Evolutionary conservation across 2,797 vertebrate species (phyloP), one percentile per base, ranked within the genome.

Genomic region (Oreochromis grahami): DNA sequence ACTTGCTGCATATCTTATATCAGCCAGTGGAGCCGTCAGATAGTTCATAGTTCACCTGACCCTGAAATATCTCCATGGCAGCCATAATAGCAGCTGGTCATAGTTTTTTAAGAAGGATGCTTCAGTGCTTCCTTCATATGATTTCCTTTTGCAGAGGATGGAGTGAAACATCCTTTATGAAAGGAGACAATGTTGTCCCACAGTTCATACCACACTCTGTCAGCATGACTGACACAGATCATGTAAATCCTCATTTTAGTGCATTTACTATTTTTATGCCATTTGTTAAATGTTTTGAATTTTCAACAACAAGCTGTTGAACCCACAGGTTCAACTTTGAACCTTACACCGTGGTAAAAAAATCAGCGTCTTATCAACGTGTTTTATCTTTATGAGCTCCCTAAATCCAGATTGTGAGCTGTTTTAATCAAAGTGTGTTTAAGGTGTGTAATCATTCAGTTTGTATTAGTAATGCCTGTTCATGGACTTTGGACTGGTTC

Each of bases 231-330:
- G 10, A 53, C 21, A 24, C 60, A 12, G 0, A 26, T 45, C 12
- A 4, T 43, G 36, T 9, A 41, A 41, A 65, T 65, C 7, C n/a
- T 65, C n/a, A 65, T 41, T 65, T 21, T 65, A 21, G 60, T 21
- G 19, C 0, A 8, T 65, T 63, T 0, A 4, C 0, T 14, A 24
- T 65, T 41, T 21, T 41, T 68, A 68, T 68, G 36, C 12, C 60
- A 0, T 5, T 41, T 65, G 60, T 38, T 65, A 0, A 63, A 36
- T 11, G 3, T 63, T 63, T 38, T 8, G 19, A 65, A 65, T 65
- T 65, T 65, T 65, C 36, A 41, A 14, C 36, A 41, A 14, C 60
- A 21, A 65, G 60, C 19, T 41, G 38, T 65, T 65, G 34, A 21
- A 38, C 19, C 60, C 4, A 34, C 60, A 65, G 19, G 60, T 65